Percentiles rank a stretch among this genome's conserved stretches.
Evolutionary conservation across 2,113 vertebrate genomes (phyloP).

Genomic region (Diglossa brunneiventris): DNA sequence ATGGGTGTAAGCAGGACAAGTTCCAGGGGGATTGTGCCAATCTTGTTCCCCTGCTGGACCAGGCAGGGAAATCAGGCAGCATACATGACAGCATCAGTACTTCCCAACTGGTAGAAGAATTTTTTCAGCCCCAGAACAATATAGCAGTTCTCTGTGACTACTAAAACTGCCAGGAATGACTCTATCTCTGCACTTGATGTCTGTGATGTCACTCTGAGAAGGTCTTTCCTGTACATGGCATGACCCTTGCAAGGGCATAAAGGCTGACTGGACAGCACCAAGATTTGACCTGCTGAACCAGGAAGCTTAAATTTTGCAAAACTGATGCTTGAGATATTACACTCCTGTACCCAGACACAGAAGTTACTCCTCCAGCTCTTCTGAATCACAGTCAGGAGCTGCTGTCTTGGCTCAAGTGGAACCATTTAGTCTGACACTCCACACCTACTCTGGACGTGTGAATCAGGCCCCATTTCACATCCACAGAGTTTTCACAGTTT

Average conservation of each 20-base stretch:
- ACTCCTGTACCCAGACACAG: accelerated
- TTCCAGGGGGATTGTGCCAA: background rate
- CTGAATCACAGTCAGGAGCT: background rate
- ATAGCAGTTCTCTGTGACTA: background rate
- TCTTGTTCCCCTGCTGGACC: background rate
- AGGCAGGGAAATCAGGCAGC: background rate
- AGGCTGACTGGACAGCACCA: background rate
- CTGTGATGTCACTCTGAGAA: background rate
- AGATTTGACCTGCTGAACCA: background rate
- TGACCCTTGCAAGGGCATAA: accelerated
- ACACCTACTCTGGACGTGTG: background rate
- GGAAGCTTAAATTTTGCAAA: background rate
- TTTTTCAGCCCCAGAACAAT: background rate
- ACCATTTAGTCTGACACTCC: background rate
- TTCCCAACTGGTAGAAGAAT: background rate
- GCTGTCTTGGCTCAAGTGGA: background rate
- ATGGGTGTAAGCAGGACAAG: background rate
- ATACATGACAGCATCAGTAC: background rate
- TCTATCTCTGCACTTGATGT: background rate
- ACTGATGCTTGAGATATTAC: background rate
- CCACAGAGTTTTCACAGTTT: background rate
- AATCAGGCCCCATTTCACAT: background rate
- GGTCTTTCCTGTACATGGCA: background rate
- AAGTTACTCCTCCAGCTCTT: background rate
- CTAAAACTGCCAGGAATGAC: background rate